A percentile compares a stretch with the other conserved stretches of the same genome.
Conservation (phyloP, 2,888 invertebrate genomes). For the Monopis laevigella region DNA sequence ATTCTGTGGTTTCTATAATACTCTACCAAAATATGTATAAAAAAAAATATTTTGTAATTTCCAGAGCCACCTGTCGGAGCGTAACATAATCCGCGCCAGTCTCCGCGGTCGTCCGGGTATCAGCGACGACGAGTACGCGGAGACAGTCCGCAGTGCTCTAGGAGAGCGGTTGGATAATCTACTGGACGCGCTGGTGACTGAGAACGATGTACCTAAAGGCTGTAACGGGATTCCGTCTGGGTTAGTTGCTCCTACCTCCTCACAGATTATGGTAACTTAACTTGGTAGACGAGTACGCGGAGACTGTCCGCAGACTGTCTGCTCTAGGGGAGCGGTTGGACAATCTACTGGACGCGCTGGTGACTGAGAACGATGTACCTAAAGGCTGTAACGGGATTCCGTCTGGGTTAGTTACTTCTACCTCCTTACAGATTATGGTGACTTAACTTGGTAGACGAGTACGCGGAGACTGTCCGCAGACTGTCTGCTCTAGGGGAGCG, state of each 20-base stretch:
- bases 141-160: slow-evolving; percentile 71
- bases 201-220: slow-evolving; percentile 65
- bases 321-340: slow-evolving; percentile 75
- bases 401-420: slow-evolving; percentile 48
- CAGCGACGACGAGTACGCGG: slow-evolving; percentile 71
- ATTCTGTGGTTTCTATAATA: too few species aligned
- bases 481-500: slow-evolving; percentile 74
- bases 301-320: slow-evolving; percentile 67
- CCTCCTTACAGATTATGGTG: too few species aligned
- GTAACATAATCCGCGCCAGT: slow-evolving; percentile 73
- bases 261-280: too few species aligned
- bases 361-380: slow-evolving; percentile 72
- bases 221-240: slow-evolving; percentile 69
- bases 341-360: slow-evolving; percentile 71
- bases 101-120: slow-evolving; percentile 65
- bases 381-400: slow-evolving; percentile 68
- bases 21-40: too few species aligned
- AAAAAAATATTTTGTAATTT: slow-evolving; percentile 15
- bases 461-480: slow-evolving; percentile 71
- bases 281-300: slow-evolving; percentile 75
- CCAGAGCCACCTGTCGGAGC: slow-evolving; percentile 76
- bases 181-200: slow-evolving; percentile 72
- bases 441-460: too few species aligned
- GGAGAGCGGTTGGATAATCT: slow-evolving; percentile 73
- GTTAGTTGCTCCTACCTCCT: too few species aligned